A percentile compares a stretch with the other conserved stretches of the same genome.
Conservation (phyloP, 2,888 invertebrate genomes). For the Hypena proboscidalis region DNA sequence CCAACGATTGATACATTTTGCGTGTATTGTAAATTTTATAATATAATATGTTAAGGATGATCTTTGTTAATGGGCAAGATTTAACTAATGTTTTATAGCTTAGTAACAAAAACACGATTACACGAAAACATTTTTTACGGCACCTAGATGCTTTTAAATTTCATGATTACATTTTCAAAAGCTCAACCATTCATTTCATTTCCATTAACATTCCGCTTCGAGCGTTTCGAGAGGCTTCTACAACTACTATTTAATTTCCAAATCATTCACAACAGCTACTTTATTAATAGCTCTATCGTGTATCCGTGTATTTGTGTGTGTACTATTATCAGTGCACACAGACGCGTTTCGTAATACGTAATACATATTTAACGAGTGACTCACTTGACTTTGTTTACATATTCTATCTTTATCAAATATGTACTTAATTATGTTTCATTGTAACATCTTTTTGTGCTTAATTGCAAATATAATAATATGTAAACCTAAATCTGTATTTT, state of each 20-base stretch:
- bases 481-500: no score
- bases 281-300: slow-evolving; percentile 6
- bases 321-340: slow-evolving; percentile 12
- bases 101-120: no score
- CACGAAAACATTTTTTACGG: no score
- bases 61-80: no score
- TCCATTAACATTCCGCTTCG: slow-evolving; percentile 1
- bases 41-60: no score
- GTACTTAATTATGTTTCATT: slow-evolving; percentile 2
- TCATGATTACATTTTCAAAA: no score
- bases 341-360: slow-evolving; percentile 7
- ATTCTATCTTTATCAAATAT: slow-evolving; percentile 6
- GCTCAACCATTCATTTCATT: neutral
- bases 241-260: slow-evolving; percentile 10
- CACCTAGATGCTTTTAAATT: no score
- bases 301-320: slow-evolving; percentile 1
- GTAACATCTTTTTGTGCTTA: no score
- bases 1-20: no score
- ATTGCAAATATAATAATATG: no score
- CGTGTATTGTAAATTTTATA: no score
- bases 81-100: no score
- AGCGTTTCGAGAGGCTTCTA: slow-evolving; percentile 4
- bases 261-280: slow-evolving; percentile 5
- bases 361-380: slow-evolving; percentile 34
- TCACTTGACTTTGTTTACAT: slow-evolving; percentile 51